Conservation (phyloP, 2,888 invertebrate species). For the Noctua fimbriata region DNA sequence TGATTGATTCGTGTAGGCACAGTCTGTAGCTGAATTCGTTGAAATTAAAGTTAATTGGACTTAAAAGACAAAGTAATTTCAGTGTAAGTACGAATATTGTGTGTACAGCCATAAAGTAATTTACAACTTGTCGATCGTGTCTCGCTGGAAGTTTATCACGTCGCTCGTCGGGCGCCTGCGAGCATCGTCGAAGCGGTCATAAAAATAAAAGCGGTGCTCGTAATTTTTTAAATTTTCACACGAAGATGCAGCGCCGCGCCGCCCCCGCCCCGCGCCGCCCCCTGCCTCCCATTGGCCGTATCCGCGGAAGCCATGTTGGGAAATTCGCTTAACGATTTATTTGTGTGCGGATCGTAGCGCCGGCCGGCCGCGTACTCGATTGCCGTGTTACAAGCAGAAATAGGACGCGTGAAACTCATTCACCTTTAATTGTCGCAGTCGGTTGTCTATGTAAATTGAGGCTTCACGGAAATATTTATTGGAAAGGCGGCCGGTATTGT, state of each 20-base stretch:
- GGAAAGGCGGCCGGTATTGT: slow-evolving; percentile 77
- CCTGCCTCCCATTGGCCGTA: slow-evolving; percentile 78
- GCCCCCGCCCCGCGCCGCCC: slow-evolving; percentile 75
- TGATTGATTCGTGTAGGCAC: slow-evolving; percentile 13
- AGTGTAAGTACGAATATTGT: slow-evolving; percentile 51
- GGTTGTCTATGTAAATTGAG: slow-evolving; percentile 67
- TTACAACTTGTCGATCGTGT: slow-evolving; percentile 72
- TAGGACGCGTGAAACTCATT: slow-evolving; percentile 76
- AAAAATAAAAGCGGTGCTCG: slow-evolving; percentile 78
- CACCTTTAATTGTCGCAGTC: slow-evolving; percentile 71
- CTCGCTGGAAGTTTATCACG: slow-evolving; percentile 71
- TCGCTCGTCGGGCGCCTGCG: slow-evolving; percentile 65
- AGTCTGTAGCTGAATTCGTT: slow-evolving; percentile 10
- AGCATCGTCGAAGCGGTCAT: slow-evolving; percentile 76
- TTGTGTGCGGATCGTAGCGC: slow-evolving; percentile 80
- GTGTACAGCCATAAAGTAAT: slow-evolving; percentile 64
- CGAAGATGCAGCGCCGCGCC: slow-evolving; percentile 77
- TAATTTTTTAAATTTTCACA: slow-evolving; percentile 84
- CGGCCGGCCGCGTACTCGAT: slow-evolving; percentile 75
- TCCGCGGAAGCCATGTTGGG: slow-evolving; percentile 87
- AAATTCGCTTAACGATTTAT: slow-evolving; percentile 87
- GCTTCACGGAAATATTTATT: slow-evolving; percentile 70
- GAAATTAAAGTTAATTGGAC: slow-evolving; percentile 12
- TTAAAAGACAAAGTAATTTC: slow-evolving; percentile 34
- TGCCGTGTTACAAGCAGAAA: slow-evolving; percentile 75